A percentile compares a stretch with the other conserved stretches of the same genome.
Conservation (phyloP, 2,888 invertebrate species). For the Caenorhabditis parvicauda region DNA sequence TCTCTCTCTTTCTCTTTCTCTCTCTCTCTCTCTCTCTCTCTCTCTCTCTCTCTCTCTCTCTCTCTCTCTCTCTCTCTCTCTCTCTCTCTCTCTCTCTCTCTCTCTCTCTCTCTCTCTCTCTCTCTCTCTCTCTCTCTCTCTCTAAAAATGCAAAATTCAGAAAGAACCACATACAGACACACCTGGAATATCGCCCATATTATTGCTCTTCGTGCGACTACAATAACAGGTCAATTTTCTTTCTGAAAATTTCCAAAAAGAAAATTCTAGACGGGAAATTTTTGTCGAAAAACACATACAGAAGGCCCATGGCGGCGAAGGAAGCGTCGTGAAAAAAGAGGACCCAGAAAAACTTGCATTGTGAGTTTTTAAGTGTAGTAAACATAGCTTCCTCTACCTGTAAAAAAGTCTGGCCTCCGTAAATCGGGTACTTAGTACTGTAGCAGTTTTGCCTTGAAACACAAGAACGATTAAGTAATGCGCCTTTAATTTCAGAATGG, state of each 20-base stretch:
- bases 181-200: slow-evolving; percentile 23
- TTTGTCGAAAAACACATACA: slow-evolving; percentile 21
- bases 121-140: background rate
- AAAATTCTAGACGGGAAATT: slow-evolving; percentile 20
- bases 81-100: too few species aligned
- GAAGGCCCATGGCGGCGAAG: slow-evolving; percentile 5
- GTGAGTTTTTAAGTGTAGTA: too few species aligned
- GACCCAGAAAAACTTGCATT: too few species aligned
- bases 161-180: slow-evolving; percentile 23
- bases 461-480: too few species aligned
- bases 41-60: background rate
- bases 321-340: slow-evolving; percentile 7
- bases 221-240: too few species aligned
- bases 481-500: too few species aligned
- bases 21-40: background rate
- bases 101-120: background rate
- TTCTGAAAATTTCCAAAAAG: too few species aligned
- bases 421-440: too few species aligned
- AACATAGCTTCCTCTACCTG: too few species aligned
- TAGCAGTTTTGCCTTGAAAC: too few species aligned
- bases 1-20: background rate
- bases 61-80: background rate
- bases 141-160: background rate
- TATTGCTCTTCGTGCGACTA: slow-evolving; percentile 19
- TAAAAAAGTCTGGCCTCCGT: too few species aligned